These are phyloP conservation scores for Sitophilus oryzae DNA, from an alignment of 1,140 invertebrate species.

Conservation along the genomic window DNA sequence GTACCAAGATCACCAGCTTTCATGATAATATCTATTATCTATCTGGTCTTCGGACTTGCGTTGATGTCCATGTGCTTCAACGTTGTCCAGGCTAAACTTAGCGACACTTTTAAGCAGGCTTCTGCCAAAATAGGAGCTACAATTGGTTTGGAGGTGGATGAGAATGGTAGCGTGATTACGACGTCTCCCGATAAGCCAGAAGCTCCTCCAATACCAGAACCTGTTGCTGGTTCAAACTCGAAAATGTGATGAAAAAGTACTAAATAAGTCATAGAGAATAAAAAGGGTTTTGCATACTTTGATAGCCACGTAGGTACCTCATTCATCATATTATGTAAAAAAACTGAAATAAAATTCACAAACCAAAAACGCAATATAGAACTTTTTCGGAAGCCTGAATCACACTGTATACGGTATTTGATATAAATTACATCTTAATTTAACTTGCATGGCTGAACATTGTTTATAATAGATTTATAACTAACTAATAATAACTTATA, in stretches of 20 bases:
- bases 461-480: too few relatives aligned
- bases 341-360: too few relatives aligned
- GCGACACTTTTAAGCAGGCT: slow-evolving; percentile 76
- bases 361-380: too few relatives aligned
- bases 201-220: not conserved
- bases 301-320: too few relatives aligned
- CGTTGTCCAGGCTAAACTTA: slow-evolving; percentile 82
- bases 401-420: too few relatives aligned
- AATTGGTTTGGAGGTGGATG: slow-evolving; percentile 70
- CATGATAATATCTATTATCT: slow-evolving; percentile 89
- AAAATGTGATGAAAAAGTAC: not conserved
- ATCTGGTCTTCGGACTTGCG: slow-evolving; percentile 88
- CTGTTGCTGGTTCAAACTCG: not conserved
- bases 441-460: too few relatives aligned
- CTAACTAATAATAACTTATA: too few relatives aligned
- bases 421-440: too few relatives aligned
- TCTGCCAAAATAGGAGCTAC: slow-evolving; percentile 81
- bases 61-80: slow-evolving; percentile 97
- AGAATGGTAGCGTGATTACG: slow-evolving; percentile 47
- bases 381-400: too few relatives aligned
- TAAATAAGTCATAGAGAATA: too few relatives aligned
- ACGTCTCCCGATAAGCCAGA: slow-evolving; percentile 6
- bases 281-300: too few relatives aligned
- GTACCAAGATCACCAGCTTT: slow-evolving; percentile 83
- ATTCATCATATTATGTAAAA: too few relatives aligned